A percentile compares a stretch with the other conserved stretches of the same genome.
Conservation (phyloP, 2,113 vertebrate genomes). For the Urocitellus parryii region DNA sequence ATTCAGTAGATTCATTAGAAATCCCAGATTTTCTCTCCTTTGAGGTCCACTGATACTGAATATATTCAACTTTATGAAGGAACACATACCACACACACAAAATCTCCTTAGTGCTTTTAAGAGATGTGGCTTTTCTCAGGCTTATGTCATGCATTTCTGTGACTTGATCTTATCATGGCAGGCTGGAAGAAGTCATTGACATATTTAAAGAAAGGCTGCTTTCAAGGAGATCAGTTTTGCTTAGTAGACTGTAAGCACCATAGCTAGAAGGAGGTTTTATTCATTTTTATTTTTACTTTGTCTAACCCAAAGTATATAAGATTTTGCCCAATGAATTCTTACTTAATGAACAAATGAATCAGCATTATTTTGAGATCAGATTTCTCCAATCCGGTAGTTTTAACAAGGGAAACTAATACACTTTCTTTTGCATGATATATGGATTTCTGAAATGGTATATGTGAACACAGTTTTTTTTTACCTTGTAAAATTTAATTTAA, state of each 20-base stretch:
- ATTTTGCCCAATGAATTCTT: not conserved
- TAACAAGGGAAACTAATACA: not conserved
- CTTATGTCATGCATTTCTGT: not conserved
- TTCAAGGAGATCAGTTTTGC: not conserved
- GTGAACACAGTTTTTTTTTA: not conserved
- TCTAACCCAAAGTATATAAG: not conserved
- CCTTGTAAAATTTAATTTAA: not conserved
- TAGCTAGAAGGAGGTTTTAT: not conserved
- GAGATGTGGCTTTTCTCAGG: not conserved
- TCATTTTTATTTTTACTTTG: not conserved
- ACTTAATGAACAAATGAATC: not conserved
- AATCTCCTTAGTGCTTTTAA: not conserved
- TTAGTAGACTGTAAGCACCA: not conserved
- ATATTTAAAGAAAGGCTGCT: not conserved
- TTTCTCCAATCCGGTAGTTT: conserved; percentile 31
- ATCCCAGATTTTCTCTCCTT: not conserved
- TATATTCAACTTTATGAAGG: conserved; percentile 17
- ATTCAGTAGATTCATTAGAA: conserved; percentile 17
- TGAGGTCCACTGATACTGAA: not conserved
- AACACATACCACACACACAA: not conserved
- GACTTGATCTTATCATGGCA: not conserved
- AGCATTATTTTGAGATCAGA: not conserved
- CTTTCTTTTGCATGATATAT: conserved; percentile 2
- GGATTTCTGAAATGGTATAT: conserved; percentile 19
- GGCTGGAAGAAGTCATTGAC: not conserved